Percentiles rank a stretch among this genome's conserved stretches.
phyloP scores from a whole-genome alignment of 2,797 vertebrate species.

The Rousettus madagascariensis region DNA sequence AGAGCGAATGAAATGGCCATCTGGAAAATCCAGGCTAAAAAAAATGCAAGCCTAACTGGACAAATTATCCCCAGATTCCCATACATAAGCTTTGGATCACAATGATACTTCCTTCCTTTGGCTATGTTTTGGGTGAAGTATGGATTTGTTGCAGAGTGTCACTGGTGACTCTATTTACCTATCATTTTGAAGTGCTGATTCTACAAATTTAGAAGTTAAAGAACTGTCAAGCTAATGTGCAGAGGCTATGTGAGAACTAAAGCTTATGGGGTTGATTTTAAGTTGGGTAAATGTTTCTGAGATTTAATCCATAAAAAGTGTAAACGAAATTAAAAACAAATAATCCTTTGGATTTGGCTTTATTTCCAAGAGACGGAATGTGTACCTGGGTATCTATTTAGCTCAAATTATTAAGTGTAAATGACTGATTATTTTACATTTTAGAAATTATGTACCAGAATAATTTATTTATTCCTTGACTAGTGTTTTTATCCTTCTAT shows the following conservation, averaged over 20 bases:
- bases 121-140: not conserved
- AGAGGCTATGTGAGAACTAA: not conserved
- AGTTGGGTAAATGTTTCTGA: not conserved
- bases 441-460: not conserved
- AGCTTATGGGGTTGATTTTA: not conserved
- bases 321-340: not conserved
- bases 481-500: not conserved
- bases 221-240: not conserved
- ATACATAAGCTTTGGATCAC: not conserved
- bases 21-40: not conserved
- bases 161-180: not conserved
- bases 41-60: not conserved
- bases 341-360: slow-evolving; percentile 5
- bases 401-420: not conserved
- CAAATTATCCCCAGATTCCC: not conserved
- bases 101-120: not conserved
- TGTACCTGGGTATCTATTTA: not conserved
- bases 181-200: not conserved
- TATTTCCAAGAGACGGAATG: not conserved
- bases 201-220: not conserved
- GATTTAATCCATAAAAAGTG: not conserved
- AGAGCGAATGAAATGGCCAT: not conserved
- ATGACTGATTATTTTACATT: slow-evolving; percentile 7
- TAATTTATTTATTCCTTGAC: not conserved
- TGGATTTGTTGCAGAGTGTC: not conserved